A percentile compares a stretch with the other conserved stretches of the same genome.
These are phyloP conservation scores for Simalia tracyae DNA, from an alignment of 2,797 vertebrate species.

Conservation along the genomic window DNA sequence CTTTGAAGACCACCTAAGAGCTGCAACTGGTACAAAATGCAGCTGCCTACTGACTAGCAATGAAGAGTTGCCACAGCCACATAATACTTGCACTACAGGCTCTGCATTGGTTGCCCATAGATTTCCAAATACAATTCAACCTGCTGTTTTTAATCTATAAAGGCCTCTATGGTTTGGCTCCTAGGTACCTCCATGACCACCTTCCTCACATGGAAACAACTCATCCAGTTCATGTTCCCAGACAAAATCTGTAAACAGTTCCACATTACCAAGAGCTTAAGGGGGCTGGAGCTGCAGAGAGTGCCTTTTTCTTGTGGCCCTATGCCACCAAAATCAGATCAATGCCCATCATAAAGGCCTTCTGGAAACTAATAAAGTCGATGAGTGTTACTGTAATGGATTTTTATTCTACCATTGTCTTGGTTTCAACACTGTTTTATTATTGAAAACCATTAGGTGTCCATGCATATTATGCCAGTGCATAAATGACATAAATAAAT, in stretches of 20 bases:
- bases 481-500: too few species aligned
- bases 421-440: not conserved
- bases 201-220: not conserved
- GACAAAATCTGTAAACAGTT: not conserved
- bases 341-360: not conserved
- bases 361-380: not conserved
- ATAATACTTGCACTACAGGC: too few species aligned
- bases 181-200: not conserved
- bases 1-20: too few species aligned
- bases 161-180: not conserved
- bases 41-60: too few species aligned
- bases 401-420: not conserved
- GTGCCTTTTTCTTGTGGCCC: not conserved
- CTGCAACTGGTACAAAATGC: too few species aligned
- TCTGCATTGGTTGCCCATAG: too few species aligned
- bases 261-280: not conserved
- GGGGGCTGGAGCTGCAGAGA: not conserved
- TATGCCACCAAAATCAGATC: not conserved
- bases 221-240: not conserved
- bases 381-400: not conserved
- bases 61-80: too few species aligned
- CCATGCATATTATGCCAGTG: not conserved
- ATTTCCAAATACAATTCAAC: not conserved
- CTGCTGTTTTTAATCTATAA: not conserved
- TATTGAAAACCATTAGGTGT: not conserved